Evolutionary conservation across 2,888 invertebrate genomes (phyloP).

Genomic region (Emmelina monodactyla): DNA sequence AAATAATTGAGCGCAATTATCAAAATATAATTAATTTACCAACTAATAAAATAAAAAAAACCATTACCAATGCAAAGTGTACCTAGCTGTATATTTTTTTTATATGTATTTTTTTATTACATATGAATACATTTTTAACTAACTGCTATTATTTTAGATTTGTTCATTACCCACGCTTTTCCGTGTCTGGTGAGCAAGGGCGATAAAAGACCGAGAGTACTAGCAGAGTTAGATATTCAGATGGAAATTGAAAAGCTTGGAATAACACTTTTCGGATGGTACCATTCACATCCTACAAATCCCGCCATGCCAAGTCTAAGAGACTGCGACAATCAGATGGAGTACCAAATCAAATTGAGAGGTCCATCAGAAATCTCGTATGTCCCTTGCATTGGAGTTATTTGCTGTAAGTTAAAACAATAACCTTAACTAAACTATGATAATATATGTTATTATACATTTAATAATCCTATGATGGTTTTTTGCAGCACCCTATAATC

Average conservation of each 20-base stretch:
- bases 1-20: no score
- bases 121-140: no score
- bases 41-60: no score
- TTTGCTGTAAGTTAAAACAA: slow-evolving; percentile 79
- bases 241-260: slow-evolving; percentile 83
- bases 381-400: slow-evolving; percentile 90
- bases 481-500: slow-evolving; percentile 81
- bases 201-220: slow-evolving; percentile 77
- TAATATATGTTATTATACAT: neutral
- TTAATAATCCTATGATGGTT: slow-evolving; percentile 6
- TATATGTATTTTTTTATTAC: no score
- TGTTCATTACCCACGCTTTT: slow-evolving; percentile 87
- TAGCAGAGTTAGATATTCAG: slow-evolving; percentile 84
- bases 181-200: slow-evolving; percentile 85
- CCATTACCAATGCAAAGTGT: no score
- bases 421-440: neutral
- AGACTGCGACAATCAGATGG: slow-evolving; percentile 92
- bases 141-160: slow-evolving; percentile 71
- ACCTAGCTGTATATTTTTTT: no score
- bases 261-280: slow-evolving; percentile 90
- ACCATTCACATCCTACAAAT: slow-evolving; percentile 91
- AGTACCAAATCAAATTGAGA: slow-evolving; percentile 94
- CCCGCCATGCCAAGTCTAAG: slow-evolving; percentile 86
- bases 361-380: slow-evolving; percentile 92
- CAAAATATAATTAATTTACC: no score